phyloP scores from a whole-genome alignment of 37 sponge, comb jelly and placozoan genomes.

The Beroe ovata region DNA sequence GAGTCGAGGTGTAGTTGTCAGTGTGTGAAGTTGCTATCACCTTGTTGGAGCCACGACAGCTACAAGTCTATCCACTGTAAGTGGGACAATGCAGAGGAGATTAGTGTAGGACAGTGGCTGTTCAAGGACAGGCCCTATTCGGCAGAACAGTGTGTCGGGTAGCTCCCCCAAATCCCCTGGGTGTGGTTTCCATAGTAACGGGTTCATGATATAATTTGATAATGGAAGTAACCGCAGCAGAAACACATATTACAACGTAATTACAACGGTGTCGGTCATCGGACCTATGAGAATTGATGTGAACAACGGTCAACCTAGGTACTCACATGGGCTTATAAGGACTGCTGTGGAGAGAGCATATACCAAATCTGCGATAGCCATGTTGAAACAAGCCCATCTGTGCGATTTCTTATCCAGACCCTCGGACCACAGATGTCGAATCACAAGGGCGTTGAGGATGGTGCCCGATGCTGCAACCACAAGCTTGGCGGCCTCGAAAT shows the following conservation, averaged over 20 bases:
- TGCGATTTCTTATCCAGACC: background rate
- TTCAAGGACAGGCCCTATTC: background rate
- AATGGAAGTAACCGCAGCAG: no score
- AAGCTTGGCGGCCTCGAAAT: conserved; percentile 5
- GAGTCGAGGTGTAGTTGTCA: background rate
- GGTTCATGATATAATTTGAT: no score
- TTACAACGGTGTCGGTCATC: no score
- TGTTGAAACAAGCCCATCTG: conserved; percentile 15
- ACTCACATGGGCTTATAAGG: conserved; percentile 29
- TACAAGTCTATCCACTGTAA: conserved; percentile 43
- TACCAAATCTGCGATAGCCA: conserved; percentile 25
- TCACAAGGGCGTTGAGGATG: background rate
- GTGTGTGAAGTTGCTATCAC: background rate
- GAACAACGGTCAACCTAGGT: background rate
- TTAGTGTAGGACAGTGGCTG: conserved; percentile 24
- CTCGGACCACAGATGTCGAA: background rate
- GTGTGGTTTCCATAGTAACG: no score
- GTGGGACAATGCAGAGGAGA: conserved; percentile 12
- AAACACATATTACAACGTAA: no score
- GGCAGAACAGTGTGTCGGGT: background rate
- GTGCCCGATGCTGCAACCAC: background rate
- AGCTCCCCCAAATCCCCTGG: conserved; percentile 20
- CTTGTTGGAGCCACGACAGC: conserved; percentile 11
- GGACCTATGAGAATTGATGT: no score
- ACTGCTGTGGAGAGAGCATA: background rate